phyloP scores from a whole-genome alignment of 1,140 invertebrate genomes.

The Aricia agestis region DNA sequence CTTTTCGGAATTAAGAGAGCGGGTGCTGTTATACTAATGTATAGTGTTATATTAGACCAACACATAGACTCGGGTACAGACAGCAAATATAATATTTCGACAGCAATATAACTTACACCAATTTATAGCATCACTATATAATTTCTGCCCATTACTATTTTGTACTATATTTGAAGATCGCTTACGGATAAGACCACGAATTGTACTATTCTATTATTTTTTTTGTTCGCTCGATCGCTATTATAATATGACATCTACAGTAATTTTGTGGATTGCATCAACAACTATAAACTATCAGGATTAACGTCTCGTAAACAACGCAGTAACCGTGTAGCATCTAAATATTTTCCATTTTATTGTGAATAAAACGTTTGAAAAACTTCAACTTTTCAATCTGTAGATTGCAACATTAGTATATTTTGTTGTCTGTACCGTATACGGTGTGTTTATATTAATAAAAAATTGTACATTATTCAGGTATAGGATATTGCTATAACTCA shows the following conservation, averaged over 20 bases:
- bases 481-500: slow-evolving; percentile 46
- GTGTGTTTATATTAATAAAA: slow-evolving; percentile 26
- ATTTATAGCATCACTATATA: slow-evolving; percentile 13
- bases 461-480: slow-evolving; percentile 62
- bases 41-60: not conserved
- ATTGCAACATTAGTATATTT: slow-evolving; percentile 6
- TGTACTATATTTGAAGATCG: slow-evolving; percentile 8
- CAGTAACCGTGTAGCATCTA: slow-evolving; percentile 4
- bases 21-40: not conserved
- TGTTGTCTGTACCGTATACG: slow-evolving; percentile 25
- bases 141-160: slow-evolving; percentile 11
- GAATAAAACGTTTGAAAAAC: slow-evolving; percentile 16
- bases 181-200: not conserved
- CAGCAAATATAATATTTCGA: not conserved
- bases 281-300: slow-evolving; percentile 10
- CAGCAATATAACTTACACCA: slow-evolving; percentile 4
- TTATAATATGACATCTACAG: slow-evolving; percentile 11
- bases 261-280: slow-evolving; percentile 1
- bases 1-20: slow-evolving; percentile 7
- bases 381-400: slow-evolving; percentile 11
- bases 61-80: slow-evolving; percentile 11
- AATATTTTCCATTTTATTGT: not conserved
- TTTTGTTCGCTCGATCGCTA: not conserved
- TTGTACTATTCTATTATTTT: slow-evolving; percentile 10
- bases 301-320: not conserved